Evolutionary conservation across 2,888 invertebrate species (phyloP).

Genomic region (Octodonta nipae): DNA sequence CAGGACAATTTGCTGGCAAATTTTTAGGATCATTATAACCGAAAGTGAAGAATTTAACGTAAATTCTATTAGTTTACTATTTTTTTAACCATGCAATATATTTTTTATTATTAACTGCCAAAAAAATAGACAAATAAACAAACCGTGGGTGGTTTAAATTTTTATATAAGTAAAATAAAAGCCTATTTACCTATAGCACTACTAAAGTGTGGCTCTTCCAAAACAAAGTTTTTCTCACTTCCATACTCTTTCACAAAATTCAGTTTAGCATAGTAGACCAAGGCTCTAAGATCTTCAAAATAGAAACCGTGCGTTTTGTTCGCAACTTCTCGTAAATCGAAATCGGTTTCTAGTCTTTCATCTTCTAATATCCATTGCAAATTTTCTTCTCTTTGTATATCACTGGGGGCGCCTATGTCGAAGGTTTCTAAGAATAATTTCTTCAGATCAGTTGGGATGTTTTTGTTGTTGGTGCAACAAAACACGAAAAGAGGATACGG

Average conservation of each 20-base stretch:
- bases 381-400: constrained; percentile 47
- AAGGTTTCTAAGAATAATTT: constrained; percentile 60
- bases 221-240: not conserved
- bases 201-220: constrained; percentile 24
- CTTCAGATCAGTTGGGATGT: constrained; percentile 52
- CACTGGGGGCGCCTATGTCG: constrained; percentile 44
- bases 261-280: constrained; percentile 50
- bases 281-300: constrained; percentile 59
- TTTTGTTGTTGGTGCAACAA: constrained; percentile 52
- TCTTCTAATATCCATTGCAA: constrained; percentile 54
- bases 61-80: no score
- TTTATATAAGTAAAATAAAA: no score
- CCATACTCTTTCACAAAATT: constrained; percentile 36
- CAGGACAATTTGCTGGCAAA: no score
- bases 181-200: constrained; percentile 23
- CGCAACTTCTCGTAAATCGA: constrained; percentile 44
- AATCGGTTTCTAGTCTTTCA: constrained; percentile 28
- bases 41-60: no score
- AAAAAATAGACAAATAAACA: no score
- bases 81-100: no score
- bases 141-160: no score
- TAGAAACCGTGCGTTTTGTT: constrained; percentile 58
- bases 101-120: no score
- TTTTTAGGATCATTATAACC: no score
- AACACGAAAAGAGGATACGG: constrained; percentile 57